Conservation (phyloP, 2,113 vertebrate genomes). For the Anguilla japonica region DNA sequence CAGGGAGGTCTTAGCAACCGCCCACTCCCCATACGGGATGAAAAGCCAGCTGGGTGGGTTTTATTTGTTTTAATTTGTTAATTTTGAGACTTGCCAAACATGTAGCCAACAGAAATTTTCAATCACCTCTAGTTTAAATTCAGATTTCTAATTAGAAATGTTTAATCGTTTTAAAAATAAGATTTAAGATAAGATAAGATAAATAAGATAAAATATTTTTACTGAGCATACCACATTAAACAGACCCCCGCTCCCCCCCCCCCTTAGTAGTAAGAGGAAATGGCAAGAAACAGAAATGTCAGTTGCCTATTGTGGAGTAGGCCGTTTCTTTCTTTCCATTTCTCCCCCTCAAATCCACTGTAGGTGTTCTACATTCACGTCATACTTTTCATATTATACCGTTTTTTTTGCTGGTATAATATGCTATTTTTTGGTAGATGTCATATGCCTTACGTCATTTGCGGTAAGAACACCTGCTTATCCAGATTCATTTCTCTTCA, state of each 20-base stretch:
- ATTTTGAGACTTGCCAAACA: neutral
- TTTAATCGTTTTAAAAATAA: neutral
- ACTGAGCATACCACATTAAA: neutral
- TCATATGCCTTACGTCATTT: too few species aligned
- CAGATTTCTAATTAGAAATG: neutral
- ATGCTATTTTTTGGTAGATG: too few species aligned
- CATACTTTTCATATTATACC: neutral
- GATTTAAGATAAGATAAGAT: neutral
- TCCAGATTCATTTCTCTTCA: too few species aligned
- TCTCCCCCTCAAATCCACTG: neutral
- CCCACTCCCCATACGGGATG: neutral
- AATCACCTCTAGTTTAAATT: neutral
- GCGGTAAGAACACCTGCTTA: too few species aligned
- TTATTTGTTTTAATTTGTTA: neutral
- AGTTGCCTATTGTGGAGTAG: neutral
- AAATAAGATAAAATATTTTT: neutral
- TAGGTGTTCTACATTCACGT: neutral
- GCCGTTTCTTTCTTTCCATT: neutral
- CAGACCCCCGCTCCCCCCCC: neutral
- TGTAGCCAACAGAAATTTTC: neutral
- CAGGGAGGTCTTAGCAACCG: neutral
- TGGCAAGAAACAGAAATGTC: neutral
- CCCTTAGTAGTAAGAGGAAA: neutral
- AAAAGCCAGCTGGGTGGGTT: neutral
- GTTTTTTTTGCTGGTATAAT: too few species aligned